Conservation (phyloP, 2,113 vertebrate species). For the Castor canadensis region DNA sequence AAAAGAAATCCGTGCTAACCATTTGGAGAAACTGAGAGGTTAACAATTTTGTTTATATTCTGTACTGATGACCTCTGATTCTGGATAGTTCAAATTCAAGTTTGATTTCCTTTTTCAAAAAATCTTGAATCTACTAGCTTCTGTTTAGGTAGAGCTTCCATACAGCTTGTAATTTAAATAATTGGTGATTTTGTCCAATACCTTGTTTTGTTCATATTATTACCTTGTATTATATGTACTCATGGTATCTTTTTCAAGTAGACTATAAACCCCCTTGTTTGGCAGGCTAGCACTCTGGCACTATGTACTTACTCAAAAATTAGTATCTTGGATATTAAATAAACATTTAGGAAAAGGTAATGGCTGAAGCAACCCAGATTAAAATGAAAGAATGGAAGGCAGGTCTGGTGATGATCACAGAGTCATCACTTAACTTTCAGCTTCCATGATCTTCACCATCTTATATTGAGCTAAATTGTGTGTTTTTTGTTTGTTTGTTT, state of each 20-base stretch:
- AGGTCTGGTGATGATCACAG: not conserved
- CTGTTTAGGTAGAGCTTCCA: not conserved
- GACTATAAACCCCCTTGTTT: not conserved
- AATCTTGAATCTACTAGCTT: not conserved
- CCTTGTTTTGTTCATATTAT: not conserved
- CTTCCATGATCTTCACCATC: not conserved
- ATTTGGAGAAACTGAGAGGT: not conserved
- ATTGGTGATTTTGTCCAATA: not conserved
- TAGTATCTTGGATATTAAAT: constrained; percentile 28
- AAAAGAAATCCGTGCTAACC: not conserved
- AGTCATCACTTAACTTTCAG: not conserved
- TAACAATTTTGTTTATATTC: not conserved
- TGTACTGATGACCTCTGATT: not conserved
- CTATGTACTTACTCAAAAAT: not conserved
- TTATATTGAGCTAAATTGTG: not conserved
- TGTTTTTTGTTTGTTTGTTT: not conserved
- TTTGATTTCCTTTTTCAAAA: not conserved
- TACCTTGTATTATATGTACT: not conserved
- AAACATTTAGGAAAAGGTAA: constrained; percentile 8
- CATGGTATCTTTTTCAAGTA: not conserved
- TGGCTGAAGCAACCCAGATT: not conserved
- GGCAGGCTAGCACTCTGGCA: not conserved
- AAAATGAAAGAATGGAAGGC: not conserved
- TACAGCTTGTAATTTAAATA: not conserved
- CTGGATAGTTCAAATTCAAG: not conserved